phyloP scores from a whole-genome alignment of 1,140 invertebrate genomes.

The Pseudomyrmex concolor region DNA sequence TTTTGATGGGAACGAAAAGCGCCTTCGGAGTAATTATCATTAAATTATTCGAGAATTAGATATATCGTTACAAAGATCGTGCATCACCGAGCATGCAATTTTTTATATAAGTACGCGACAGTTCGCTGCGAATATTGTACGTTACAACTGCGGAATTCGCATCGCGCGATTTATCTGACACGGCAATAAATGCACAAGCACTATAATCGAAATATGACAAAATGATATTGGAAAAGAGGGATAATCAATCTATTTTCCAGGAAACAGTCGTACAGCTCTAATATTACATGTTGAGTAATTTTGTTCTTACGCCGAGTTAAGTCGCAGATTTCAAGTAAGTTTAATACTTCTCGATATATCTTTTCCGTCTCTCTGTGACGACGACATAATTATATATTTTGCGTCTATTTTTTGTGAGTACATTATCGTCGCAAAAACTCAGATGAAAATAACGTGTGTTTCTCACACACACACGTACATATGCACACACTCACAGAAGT shows the following conservation, averaged over 20 bases:
- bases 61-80: neutral
- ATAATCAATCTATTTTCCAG: constrained; percentile 24
- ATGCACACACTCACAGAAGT: neutral
- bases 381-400: neutral
- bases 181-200: neutral
- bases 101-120: neutral
- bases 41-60: neutral
- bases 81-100: neutral
- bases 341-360: neutral
- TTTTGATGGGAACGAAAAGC: neutral
- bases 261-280: neutral
- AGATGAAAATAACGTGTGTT: no score
- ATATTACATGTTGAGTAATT: constrained; percentile 20
- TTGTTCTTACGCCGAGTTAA: constrained; percentile 15
- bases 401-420: neutral
- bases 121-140: neutral
- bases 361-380: no score
- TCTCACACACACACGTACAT: no score
- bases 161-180: constrained; percentile 1
- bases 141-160: neutral
- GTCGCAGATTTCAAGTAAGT: neutral
- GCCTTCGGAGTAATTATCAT: neutral
- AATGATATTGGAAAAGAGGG: constrained; percentile 6
- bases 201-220: neutral
- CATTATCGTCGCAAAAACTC: no score